These are phyloP conservation scores for Chymomyza procnemis DNA, from an alignment of 2,888 invertebrate genomes.

Conservation along the genomic window DNA sequence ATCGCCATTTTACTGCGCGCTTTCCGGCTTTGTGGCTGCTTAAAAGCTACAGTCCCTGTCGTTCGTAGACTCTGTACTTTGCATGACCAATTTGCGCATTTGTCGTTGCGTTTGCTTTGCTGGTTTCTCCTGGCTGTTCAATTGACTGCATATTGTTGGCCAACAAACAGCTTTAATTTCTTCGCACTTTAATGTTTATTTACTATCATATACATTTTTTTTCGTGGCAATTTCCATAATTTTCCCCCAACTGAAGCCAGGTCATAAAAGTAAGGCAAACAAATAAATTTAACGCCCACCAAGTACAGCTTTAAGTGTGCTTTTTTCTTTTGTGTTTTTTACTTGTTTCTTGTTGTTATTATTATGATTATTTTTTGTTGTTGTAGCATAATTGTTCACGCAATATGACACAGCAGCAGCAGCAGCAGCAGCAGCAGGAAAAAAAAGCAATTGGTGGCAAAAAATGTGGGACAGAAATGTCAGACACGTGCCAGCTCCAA, in stretches of 20 bases:
- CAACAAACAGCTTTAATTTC: not conserved
- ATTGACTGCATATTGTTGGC: conserved; percentile 53
- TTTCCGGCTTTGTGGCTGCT: conserved; percentile 53
- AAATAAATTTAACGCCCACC: not conserved
- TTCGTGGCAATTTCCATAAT: conserved; percentile 40
- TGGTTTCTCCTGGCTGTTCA: conserved; percentile 36
- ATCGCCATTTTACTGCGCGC: not conserved
- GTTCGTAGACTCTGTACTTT: conserved; percentile 49
- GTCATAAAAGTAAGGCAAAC: conserved; percentile 47
- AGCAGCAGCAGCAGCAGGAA: too few species aligned
- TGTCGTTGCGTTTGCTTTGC: conserved; percentile 39
- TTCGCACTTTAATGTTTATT: conserved; percentile 34
- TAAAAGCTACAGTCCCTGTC: conserved; percentile 22
- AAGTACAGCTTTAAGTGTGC: not conserved
- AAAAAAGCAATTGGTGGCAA: not conserved
- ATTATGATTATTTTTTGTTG: not conserved
- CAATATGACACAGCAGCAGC: not conserved
- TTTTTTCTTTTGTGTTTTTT: not conserved
- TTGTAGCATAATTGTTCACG: not conserved
- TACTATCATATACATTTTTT: conserved; percentile 41
- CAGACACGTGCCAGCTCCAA: not conserved
- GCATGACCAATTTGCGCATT: conserved; percentile 63
- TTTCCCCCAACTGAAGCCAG: conserved; percentile 33
- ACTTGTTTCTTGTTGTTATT: not conserved
- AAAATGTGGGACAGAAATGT: not conserved